Conservation (phyloP, 2,888 invertebrate species). For the Melanchra persicariae region DNA sequence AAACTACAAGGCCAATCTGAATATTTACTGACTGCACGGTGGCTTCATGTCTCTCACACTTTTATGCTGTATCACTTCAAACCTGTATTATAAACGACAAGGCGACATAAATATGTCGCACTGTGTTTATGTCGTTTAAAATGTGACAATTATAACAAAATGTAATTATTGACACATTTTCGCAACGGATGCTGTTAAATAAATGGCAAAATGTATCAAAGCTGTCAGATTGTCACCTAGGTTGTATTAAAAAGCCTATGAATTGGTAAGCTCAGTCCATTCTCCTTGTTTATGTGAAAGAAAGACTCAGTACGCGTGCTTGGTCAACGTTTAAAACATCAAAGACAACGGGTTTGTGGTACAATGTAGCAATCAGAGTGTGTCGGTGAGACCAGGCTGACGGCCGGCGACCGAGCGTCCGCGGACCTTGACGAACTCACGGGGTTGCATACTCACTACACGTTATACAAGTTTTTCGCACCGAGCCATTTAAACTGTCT, state of each 20-base stretch:
- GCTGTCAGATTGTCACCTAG: background rate
- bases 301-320: conserved; percentile 34
- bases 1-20: background rate
- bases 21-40: background rate
- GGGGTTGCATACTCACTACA: conserved; percentile 65
- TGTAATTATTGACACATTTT: background rate
- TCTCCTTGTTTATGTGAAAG: conserved; percentile 27
- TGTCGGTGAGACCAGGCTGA: conserved; percentile 79
- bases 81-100: background rate
- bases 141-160: no score
- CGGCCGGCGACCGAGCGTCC: conserved; percentile 66
- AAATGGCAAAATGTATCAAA: background rate
- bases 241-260: background rate
- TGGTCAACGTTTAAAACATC: conserved; percentile 59
- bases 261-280: background rate
- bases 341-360: conserved; percentile 80
- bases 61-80: background rate
- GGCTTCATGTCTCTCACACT: background rate
- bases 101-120: no score
- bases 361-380: conserved; percentile 85
- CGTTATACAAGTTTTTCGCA: conserved; percentile 61
- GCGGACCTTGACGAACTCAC: conserved; percentile 80
- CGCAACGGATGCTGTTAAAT: background rate
- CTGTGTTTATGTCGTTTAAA: no score
- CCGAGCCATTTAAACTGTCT: conserved; percentile 33